Conservation (phyloP, 2,797 vertebrate genomes). For the Muraenolepis orangiensis region DNA sequence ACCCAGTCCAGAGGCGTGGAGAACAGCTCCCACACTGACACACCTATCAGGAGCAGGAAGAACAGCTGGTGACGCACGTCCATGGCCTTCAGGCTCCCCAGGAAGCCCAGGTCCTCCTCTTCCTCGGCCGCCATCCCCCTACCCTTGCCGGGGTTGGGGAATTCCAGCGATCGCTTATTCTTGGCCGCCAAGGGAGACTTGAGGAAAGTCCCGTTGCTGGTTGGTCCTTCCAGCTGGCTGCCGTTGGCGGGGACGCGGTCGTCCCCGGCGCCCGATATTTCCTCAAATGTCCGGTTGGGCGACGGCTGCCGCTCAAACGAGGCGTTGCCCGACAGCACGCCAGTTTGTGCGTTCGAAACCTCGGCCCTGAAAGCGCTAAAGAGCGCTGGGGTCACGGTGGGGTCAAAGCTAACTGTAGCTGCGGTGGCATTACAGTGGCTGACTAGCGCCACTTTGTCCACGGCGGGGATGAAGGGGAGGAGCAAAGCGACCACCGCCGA, state of each 20-base stretch:
- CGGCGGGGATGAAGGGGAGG: conserved; percentile 72
- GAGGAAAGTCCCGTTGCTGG: not conserved
- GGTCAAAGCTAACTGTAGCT: not conserved
- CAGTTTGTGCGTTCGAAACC: not conserved
- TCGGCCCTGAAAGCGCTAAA: not conserved
- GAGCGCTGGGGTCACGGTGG: not conserved
- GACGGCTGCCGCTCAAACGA: too few species aligned
- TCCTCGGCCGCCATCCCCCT: not conserved
- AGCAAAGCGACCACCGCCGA: conserved; percentile 69
- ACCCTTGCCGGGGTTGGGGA: not conserved
- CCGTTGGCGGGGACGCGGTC: not conserved
- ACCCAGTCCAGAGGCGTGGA: conserved; percentile 75
- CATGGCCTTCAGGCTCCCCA: conserved; percentile 63
- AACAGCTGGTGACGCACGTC: conserved; percentile 74
- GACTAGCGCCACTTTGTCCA: conserved; percentile 2
- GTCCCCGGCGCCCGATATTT: not conserved
- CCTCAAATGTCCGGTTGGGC: not conserved
- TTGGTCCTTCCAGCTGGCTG: too few species aligned
- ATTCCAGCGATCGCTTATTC: conserved; percentile 33
- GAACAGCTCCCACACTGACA: conserved; percentile 76
- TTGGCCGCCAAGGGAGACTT: conserved; percentile 10
- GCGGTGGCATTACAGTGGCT: conserved; percentile 61
- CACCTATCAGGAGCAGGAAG: conserved; percentile 68
- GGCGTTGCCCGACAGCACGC: not conserved
- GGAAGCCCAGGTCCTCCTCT: conserved; percentile 39